Conservation (phyloP, 2,888 invertebrate genomes). For the Cepaea hortensis region DNA sequence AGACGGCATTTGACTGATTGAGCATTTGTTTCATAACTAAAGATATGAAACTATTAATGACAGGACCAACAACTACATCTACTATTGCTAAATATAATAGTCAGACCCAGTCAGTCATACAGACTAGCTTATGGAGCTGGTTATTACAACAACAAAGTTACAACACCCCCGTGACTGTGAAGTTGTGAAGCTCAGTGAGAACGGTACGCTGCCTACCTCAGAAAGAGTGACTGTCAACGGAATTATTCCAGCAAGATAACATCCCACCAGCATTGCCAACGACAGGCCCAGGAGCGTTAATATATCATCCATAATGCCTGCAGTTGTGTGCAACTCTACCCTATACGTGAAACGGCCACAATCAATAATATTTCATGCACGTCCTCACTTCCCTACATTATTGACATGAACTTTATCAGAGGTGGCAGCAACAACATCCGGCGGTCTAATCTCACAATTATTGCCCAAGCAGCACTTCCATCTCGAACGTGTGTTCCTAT, state of each 20-base stretch:
- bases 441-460: neutral
- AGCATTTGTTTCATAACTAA: no score
- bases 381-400: neutral
- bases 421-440: slow-evolving; percentile 28
- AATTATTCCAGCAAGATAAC: slow-evolving; percentile 94
- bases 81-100: no score
- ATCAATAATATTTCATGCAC: no score
- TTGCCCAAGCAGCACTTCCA: neutral
- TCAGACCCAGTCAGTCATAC: no score
- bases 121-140: no score
- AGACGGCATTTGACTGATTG: no score
- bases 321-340: neutral
- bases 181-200: no score
- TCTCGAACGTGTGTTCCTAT: neutral
- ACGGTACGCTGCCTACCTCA: slow-evolving; percentile 82
- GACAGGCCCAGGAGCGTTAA: slow-evolving; percentile 87
- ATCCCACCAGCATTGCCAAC: slow-evolving; percentile 95
- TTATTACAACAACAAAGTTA: no score
- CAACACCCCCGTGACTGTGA: no score
- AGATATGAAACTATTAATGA: no score
- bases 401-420: neutral
- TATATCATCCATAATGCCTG: slow-evolving; percentile 71
- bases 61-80: no score
- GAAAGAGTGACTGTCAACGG: slow-evolving; percentile 95
- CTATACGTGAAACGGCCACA: no score